Evolutionary conservation across 1,140 invertebrate genomes (phyloP), one percentile per base, ranked within the genome.

Genomic region (Lepidurus apus): DNA sequence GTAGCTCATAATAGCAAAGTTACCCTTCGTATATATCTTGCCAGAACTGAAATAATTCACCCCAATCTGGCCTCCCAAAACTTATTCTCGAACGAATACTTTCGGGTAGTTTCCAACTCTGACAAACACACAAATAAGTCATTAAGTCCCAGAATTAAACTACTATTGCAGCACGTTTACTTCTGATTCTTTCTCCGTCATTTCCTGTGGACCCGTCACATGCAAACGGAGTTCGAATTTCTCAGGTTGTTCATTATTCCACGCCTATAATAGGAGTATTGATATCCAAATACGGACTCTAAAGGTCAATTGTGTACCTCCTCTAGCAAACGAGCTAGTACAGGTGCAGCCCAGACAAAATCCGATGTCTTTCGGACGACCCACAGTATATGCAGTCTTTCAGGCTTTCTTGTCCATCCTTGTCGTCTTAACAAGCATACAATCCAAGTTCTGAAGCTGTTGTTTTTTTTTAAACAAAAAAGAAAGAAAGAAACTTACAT

Each of bases 361-460:
- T 42, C 24, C 24, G 43, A 43, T 47, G 9, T 43, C 10, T 77
- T 77, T 45, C 17, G 42, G 21, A 77, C 34, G 42, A 77, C 43
- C 75, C 75, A 77, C 0, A 77, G 17, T 47, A 77, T 21, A 77
- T 77, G 75, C 17, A 77, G 9, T 77, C 75, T 43, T 21, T 77
- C 75, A 42, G 75, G 75, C 44, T 42, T 77, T 26, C 21, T 45
- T 9, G 75, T 77, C 75, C 75, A 77, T 42, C 75, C 75, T 34
- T 77, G 43, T 44, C 75, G 43, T 77, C 75, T 77, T 34, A 21
- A 77, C n/a, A 4, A 73, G 2, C n/a, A n/a, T n/a, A 73, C 1
- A 73, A 73, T 73, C 24, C 24, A 73, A 3, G 3, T n/a, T n/a
- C n/a, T 13, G 2, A 42, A 17, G 34, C 1, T 42, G 5, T 75